Evolutionary conservation across 92 coral and sea anemone genomes (phyloP), one percentile per base, ranked within the genome.

Genomic region (Palythoa grandis): DNA sequence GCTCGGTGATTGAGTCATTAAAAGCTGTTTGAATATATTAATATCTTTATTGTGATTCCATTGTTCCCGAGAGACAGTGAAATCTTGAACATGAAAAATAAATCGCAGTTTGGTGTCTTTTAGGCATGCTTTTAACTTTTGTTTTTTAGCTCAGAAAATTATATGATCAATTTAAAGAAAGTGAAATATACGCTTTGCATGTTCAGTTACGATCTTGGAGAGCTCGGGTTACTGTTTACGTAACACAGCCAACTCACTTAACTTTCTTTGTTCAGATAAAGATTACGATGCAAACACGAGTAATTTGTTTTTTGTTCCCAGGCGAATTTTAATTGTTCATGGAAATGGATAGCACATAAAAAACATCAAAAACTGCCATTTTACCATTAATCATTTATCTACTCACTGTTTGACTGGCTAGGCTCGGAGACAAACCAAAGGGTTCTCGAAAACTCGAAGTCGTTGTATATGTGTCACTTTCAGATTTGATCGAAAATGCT

Each of bases 191-290:
- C 50, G 50, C 50, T 43, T 43, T 43, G 50, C 9, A 43, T 43
- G 6, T 43, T 43, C 50, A 43, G 5, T 61, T 61, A 19, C 20
- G 9, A 61, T 38, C 22, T 72, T 10, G 54, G 15, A 8, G 13
- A 74, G 29, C 78, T 68, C 39, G 19, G 23, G 54, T 15, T 68
- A 29, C 70, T 86, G 74, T 86, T 86, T 23, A 78, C 76, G 35
- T 73, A 76, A 86, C 56, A 38, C 83, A 15, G 70, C 76, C 68
- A 22, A 17, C 53, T 37, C 74, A 67, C 85, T 77, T 86, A 71
- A 78, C 78, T 57, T n/a, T 25, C 70, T 77, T 86, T 77, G 78
- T 86, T 47, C 14, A 56, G 53, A n/a, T 56, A 72, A 35, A 47
- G 61, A 23, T 63, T 61, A n/a, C 20, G 76, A 13, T 47, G 47